Base-by-base conservation (phyloP, 2,797 vertebrate genomes). In the Pseudochaenichthys georgianus region DNA sequence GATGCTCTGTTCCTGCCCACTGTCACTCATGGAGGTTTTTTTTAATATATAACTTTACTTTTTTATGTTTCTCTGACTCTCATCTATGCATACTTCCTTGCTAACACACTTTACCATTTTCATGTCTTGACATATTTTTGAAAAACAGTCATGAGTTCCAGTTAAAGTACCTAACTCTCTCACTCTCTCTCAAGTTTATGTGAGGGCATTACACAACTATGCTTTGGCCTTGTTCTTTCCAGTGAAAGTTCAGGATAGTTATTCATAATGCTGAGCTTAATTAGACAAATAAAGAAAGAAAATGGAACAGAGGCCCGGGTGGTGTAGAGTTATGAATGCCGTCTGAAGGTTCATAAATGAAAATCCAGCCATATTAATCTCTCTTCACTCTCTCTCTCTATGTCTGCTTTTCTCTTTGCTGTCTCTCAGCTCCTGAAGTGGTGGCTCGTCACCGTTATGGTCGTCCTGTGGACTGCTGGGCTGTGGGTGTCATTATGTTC, bases 381-480 rank as follows among this genome's bases (percentile, higher is more conserved):
- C 5, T 78, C 10, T 58, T 23, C 45, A 34, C 17, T 63, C 45
- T 81, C 9, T 57, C 9, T 57, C 17, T 64, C 3, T 62, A 0
- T 68, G 10, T 70, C n/a, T 78, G n/a, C 42, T 65, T 31, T 21
- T 52, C 53, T 68, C 34, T 66, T 61, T 67, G 7, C 51, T 55
- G 48, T 75, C 65, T 63, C 47, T 72, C 79, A 97, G 96, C 96
- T 64, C 96, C 96, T 13, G 96, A 97, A 81, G 96, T 97, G 69
- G 96, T 97, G 65, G 95, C 96, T 62, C 94, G 96, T 52, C 96
- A 97, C 73, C 91, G 96, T 38, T 97, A 97, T 57, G 96, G 96
- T 60, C 95, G 95, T 19, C 96, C 96, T 23, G 96, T 97, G 70
- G 96, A 97, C 91, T 97, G 96, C 88, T 97, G 96, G 96, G 96